Evolutionary conservation across 2,888 invertebrate genomes (phyloP).

Genomic region (Pachydiplax longipennis): DNA sequence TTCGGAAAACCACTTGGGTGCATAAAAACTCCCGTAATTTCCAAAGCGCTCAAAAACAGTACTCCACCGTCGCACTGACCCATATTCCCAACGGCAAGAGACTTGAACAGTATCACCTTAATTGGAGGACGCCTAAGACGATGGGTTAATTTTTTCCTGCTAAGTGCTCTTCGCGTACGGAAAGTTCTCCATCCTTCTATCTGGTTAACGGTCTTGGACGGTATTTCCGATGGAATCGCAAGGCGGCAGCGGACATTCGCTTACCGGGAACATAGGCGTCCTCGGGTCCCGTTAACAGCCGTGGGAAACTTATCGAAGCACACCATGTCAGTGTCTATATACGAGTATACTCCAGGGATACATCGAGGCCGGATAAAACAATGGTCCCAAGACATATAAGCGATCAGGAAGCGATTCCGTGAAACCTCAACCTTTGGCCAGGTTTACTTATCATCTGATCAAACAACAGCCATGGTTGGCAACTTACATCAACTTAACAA

Average conservation of each 20-base stretch:
- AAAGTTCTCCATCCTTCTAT: not conserved
- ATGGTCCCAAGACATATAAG: not conserved
- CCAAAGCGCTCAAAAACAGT: too few relatives aligned
- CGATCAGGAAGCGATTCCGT: not conserved
- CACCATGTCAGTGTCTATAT: not conserved
- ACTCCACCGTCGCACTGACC: not conserved
- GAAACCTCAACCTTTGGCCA: too few relatives aligned
- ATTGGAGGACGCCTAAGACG: not conserved
- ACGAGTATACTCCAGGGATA: not conserved
- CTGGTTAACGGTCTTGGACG: not conserved
- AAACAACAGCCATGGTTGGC: too few relatives aligned
- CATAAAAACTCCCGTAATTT: too few relatives aligned
- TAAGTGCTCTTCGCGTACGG: not conserved
- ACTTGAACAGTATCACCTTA: not conserved
- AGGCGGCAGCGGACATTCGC: slow-evolving; percentile 3
- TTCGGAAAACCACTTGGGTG: too few relatives aligned
- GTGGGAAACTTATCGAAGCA: slow-evolving; percentile 32
- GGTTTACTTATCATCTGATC: too few relatives aligned
- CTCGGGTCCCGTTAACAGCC: slow-evolving; percentile 31
- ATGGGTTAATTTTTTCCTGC: not conserved
- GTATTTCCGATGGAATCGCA: not conserved
- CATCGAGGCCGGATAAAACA: not conserved
- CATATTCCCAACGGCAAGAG: not conserved
- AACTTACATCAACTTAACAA: too few relatives aligned
- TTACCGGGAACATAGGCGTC: slow-evolving; percentile 29